Base-by-base conservation (phyloP, 2,888 invertebrate species). In the Caenorhabditis macrosperma region DNA sequence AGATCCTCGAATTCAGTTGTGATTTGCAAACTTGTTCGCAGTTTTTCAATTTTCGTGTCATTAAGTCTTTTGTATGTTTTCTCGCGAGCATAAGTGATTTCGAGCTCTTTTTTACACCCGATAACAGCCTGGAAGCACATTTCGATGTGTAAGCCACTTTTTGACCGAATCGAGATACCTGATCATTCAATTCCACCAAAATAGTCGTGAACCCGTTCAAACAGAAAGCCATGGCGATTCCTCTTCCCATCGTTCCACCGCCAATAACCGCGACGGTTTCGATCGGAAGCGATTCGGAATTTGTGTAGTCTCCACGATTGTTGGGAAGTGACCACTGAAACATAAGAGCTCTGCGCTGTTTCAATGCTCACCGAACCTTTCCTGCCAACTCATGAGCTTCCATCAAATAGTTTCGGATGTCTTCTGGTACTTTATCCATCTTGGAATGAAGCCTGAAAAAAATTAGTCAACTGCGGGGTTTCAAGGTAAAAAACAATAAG, bases 211-310 rank as follows among this genome's bases (percentile, higher is more conserved):
- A 87, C 0, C 91, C 91, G 33, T 90, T 90, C 38, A 90, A 85
- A 26, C 91, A 86, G 4, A 91, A 84, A 38, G 91, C 86, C 72
- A 91, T 88, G 30, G 91, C 91, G 28, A 92, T 92, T n/a, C 91
- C 91, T 50, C 90, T 85, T 5, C 91, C 91, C 91, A 91, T 91
- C 3, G 91, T 91, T 9, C 91, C 84, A 35, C 84, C 84, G 17
- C 84, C 84, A 33, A 84, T 84, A 1, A 84, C 82, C 12, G 74
- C 72, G 9, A 71, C 78, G 0, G 41, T 28, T 59, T 75, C 50
- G 1, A 84, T 33, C 5, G 50, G 57, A 41, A 78, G 52, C 5
- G 78, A 52, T 17, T 71, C 15, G 0, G 78, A 66, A 30, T 55
- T 82, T 22, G 61, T 46, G 30, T 55, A 66, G 48, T 59, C 38